Conservation (phyloP, 2,888 invertebrate genomes). For the Strigamia maritima region DNA sequence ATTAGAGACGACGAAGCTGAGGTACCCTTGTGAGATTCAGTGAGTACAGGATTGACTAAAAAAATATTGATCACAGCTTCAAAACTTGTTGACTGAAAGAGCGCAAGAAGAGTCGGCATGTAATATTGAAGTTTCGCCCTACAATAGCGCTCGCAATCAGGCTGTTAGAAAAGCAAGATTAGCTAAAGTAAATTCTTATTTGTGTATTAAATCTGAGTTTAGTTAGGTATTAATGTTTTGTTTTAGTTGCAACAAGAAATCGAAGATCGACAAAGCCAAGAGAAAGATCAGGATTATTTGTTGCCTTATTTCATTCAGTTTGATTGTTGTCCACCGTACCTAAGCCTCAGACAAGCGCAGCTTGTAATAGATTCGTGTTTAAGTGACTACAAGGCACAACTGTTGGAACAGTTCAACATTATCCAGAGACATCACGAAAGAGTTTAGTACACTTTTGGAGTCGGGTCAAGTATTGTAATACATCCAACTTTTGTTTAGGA, state of each 20-base stretch:
- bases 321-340: neutral
- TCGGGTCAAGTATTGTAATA: neutral
- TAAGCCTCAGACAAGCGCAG: neutral
- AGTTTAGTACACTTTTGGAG: too few relatives aligned
- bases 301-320: slow-evolving; percentile 13
- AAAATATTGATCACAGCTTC: neutral
- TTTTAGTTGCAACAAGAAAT: slow-evolving; percentile 33
- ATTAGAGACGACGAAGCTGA: slow-evolving; percentile 12
- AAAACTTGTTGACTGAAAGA: neutral
- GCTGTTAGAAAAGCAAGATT: neutral
- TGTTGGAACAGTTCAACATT: neutral
- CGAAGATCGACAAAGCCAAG: slow-evolving; percentile 24
- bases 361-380: slow-evolving; percentile 2
- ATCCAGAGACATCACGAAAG: slow-evolving; percentile 17
- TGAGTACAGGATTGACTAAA: neutral
- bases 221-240: neutral
- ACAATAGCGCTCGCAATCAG: neutral
- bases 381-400: neutral
- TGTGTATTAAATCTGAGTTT: neutral
- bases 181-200: neutral
- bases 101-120: neutral
- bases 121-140: neutral
- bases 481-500: neutral
- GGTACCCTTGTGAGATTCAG: too few relatives aligned
- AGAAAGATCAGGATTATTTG: slow-evolving; percentile 29